Conservation (phyloP, 2,888 invertebrate genomes). For the Pasiphila rectangulata region DNA sequence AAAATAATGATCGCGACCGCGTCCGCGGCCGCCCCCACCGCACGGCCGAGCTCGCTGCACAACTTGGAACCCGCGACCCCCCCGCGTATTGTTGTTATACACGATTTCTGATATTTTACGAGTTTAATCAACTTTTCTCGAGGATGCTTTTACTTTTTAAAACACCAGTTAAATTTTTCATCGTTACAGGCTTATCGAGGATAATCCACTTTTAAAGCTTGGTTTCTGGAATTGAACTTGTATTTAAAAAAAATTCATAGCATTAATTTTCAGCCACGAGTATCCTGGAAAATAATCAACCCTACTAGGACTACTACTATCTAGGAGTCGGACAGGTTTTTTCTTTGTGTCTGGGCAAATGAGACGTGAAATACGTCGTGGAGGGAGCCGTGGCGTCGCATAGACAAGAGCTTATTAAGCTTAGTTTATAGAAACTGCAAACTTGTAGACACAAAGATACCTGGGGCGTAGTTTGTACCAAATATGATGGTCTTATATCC, state of each 20-base stretch:
- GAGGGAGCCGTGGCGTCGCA: slow-evolving; percentile 46
- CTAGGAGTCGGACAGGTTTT: background rate
- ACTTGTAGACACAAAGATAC: slow-evolving; percentile 26
- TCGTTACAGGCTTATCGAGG: background rate
- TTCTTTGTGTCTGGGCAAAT: slow-evolving; percentile 34
- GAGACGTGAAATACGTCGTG: slow-evolving; percentile 45
- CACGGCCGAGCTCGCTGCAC: slow-evolving; percentile 47
- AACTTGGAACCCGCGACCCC: slow-evolving; percentile 54
- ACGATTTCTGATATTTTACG: slow-evolving; percentile 48
- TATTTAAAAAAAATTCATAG: too few relatives aligned
- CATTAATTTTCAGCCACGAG: too few relatives aligned
- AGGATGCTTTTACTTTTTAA: slow-evolving; percentile 27
- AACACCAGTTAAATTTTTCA: slow-evolving; percentile 1
- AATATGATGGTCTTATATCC: slow-evolving; percentile 15
- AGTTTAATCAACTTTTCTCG: slow-evolving; percentile 47
- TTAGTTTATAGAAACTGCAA: slow-evolving; percentile 40
- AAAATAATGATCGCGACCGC: slow-evolving; percentile 72
- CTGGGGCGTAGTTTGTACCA: slow-evolving; percentile 22
- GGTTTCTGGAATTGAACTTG: background rate
- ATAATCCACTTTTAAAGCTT: background rate
- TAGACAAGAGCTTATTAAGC: slow-evolving; percentile 55
- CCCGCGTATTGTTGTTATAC: slow-evolving; percentile 64
- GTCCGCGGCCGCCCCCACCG: slow-evolving; percentile 29
- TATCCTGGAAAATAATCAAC: too few relatives aligned
- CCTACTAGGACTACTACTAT: too few relatives aligned